phyloP scores from a whole-genome alignment of 2,888 invertebrate genomes.

The Cactoblastis cactorum region DNA sequence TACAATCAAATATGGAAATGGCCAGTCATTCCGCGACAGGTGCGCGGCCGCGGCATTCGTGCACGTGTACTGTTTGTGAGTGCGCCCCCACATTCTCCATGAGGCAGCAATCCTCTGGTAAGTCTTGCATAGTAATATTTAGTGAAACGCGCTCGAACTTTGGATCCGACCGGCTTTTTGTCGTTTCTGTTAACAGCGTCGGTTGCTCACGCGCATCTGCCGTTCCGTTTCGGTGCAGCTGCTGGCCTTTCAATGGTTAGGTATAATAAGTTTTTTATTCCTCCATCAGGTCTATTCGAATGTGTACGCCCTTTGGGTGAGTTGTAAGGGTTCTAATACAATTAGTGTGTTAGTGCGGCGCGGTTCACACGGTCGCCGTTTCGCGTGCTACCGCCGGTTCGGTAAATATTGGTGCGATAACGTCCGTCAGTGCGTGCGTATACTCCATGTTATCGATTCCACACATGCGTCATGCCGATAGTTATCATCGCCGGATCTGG shows the following conservation, averaged over 20 bases:
- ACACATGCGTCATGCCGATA: conserved; percentile 75
- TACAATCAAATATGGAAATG: conserved; percentile 66
- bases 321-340: conserved; percentile 51
- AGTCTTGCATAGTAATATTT: conserved; percentile 41
- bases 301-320: conserved; percentile 44
- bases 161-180: conserved; percentile 46
- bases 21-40: conserved; percentile 76
- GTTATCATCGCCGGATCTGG: conserved; percentile 74
- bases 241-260: conserved; percentile 61
- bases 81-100: conserved; percentile 54
- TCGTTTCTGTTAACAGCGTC: conserved; percentile 55
- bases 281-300: conserved; percentile 42
- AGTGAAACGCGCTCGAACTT: conserved; percentile 39
- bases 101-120: conserved; percentile 44
- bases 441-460: conserved; percentile 72
- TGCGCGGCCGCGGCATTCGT: conserved; percentile 72
- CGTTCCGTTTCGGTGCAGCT: conserved; percentile 68
- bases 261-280: conserved; percentile 54
- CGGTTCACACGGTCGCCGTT: conserved; percentile 60
- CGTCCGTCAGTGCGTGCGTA: conserved; percentile 65
- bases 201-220: conserved; percentile 68
- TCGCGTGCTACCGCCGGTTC: conserved; percentile 64
- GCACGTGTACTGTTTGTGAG: conserved; percentile 78
- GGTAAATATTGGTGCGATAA: conserved; percentile 72
- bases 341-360: conserved; percentile 39